These are phyloP conservation scores for Steinernema feltiae DNA, from an alignment of 1,140 invertebrate genomes.

Conservation along the genomic window DNA sequence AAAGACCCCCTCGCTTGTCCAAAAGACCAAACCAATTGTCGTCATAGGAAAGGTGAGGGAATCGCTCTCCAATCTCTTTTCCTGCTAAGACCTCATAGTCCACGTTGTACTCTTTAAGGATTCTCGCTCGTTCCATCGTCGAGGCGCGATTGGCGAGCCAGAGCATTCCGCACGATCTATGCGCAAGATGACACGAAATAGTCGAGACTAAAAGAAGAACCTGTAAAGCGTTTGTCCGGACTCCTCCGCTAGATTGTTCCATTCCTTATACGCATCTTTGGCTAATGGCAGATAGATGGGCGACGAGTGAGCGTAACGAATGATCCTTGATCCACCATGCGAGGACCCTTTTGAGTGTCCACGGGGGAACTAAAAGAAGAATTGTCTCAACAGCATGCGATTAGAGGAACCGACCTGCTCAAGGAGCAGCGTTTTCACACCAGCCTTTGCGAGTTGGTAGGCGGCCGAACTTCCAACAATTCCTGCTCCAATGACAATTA, in stretches of 20 bases:
- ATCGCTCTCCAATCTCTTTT: conserved; percentile 5
- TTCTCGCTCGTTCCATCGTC: conserved; percentile 25
- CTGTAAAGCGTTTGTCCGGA: background rate
- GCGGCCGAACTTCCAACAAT: background rate
- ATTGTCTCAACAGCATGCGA: background rate
- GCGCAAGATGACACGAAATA: background rate
- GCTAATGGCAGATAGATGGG: background rate
- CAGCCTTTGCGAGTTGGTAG: background rate
- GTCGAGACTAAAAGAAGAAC: background rate
- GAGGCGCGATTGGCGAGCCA: conserved; percentile 35
- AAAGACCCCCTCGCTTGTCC: conserved; percentile 14
- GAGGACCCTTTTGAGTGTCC: background rate
- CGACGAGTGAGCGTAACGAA: background rate
- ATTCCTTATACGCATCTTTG: background rate
- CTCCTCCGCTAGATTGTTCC: background rate
- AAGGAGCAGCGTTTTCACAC: background rate
- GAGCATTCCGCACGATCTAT: conserved; percentile 29
- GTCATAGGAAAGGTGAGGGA: conserved; percentile 18
- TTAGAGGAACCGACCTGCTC: background rate
- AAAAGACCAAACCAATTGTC: conserved; percentile 14
- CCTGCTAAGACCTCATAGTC: conserved; percentile 14
- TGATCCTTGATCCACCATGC: background rate
- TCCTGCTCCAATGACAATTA: background rate
- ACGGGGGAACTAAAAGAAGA: background rate
- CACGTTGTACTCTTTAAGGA: conserved; percentile 29